Conservation (phyloP, 2,797 vertebrate genomes). For the Loriculus beryllinus region DNA sequence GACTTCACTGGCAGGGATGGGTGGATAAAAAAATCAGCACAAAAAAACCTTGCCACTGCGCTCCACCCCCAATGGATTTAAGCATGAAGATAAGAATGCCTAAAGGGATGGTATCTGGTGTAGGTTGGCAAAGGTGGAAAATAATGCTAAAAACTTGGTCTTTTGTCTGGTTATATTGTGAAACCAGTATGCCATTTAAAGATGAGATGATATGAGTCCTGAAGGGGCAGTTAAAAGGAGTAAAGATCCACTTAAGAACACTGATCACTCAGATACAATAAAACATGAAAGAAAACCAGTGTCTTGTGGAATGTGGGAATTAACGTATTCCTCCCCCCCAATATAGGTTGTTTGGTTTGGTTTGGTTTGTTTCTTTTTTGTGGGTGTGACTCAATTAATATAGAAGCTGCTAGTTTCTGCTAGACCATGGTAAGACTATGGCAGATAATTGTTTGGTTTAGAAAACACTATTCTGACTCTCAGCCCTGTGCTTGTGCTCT, state of each 20-base stretch:
- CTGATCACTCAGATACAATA: neutral
- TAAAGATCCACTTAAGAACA: neutral
- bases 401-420: neutral
- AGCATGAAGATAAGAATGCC: neutral
- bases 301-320: neutral
- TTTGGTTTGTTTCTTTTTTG: neutral
- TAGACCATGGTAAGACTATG: neutral
- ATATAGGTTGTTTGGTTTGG: neutral
- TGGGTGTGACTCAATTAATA: neutral
- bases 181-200: neutral
- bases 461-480: neutral
- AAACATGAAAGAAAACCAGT: neutral
- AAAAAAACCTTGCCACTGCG: fast-evolving
- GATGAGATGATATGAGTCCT: neutral
- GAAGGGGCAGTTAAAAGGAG: neutral
- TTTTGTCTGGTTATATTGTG: neutral
- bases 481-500: neutral
- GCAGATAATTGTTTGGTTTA: neutral
- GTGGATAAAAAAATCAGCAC: neutral
- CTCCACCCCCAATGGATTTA: neutral
- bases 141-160: neutral
- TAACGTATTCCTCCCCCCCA: neutral
- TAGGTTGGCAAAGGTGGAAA: neutral
- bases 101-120: neutral
- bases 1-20: neutral